phyloP scores from a whole-genome alignment of 2,797 vertebrate species.

The Brachyalestes nurse region DNA sequence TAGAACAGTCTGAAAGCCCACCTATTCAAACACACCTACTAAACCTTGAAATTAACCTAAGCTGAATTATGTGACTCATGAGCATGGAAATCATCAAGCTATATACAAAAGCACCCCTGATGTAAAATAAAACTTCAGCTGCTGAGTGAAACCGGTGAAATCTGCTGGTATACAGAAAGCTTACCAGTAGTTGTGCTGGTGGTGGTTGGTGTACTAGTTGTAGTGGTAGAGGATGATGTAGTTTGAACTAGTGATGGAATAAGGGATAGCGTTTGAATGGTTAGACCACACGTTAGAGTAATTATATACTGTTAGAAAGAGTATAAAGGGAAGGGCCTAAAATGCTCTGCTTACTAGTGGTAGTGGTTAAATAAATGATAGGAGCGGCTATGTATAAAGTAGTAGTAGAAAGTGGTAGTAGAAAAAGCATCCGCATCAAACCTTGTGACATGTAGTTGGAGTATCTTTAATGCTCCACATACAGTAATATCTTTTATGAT shows the following conservation, averaged over 20 bases:
- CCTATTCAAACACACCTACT: too few species aligned
- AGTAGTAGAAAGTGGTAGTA: conserved; percentile 53
- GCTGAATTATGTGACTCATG: background rate
- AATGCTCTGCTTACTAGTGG: conserved; percentile 49
- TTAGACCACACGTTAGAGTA: conserved; percentile 39
- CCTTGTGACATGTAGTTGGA: conserved; percentile 6
- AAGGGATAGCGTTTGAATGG: conserved; percentile 47
- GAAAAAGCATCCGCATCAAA: conserved; percentile 37
- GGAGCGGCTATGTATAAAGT: conserved; percentile 55
- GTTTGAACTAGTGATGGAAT: conserved; percentile 58
- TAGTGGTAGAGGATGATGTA: conserved; percentile 46
- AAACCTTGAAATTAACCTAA: too few species aligned
- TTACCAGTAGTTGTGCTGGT: conserved; percentile 63
- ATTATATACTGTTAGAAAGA: conserved; percentile 18
- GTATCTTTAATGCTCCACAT: background rate
- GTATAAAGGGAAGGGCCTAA: background rate
- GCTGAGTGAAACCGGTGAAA: background rate
- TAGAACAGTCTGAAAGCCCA: too few species aligned
- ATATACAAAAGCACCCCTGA: too few species aligned
- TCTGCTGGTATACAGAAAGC: conserved; percentile 34
- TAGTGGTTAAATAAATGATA: conserved; percentile 71
- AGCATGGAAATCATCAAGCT: too few species aligned
- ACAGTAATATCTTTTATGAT: background rate
- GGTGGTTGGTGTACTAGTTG: conserved; percentile 49
- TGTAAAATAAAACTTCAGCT: background rate